phyloP scores from a whole-genome alignment of 2,113 vertebrate species.

The Poeciliopsis prolifica region DNA sequence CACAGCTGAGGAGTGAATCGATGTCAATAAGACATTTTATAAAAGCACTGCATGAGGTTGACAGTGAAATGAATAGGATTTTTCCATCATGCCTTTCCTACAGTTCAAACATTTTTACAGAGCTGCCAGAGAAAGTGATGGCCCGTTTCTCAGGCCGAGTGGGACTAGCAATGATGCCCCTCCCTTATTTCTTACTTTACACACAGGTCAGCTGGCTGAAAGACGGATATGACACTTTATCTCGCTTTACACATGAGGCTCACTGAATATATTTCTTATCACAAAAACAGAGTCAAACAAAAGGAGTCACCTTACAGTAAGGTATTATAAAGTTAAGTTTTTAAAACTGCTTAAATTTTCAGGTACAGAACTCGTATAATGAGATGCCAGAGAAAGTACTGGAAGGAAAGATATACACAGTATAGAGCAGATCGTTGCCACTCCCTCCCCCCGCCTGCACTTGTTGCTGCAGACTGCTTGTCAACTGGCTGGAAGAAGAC shows the following conservation, averaged over 20 bases:
- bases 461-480: not conserved
- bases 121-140: too few species aligned
- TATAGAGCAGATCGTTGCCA: not conserved
- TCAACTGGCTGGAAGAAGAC: not conserved
- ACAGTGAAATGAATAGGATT: too few species aligned
- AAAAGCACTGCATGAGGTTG: not conserved
- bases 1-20: conserved; percentile 17
- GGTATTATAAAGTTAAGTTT: not conserved
- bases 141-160: too few species aligned
- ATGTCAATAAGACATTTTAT: not conserved
- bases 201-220: not conserved
- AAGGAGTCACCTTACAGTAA: not conserved
- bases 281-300: not conserved
- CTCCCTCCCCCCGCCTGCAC: not conserved
- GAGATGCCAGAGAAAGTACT: not conserved
- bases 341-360: too few species aligned
- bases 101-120: too few species aligned
- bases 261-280: not conserved
- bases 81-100: too few species aligned
- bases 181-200: not conserved
- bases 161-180: not conserved
- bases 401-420: not conserved
- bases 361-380: too few species aligned
- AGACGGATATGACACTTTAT: not conserved
- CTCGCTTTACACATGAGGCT: not conserved